These are phyloP conservation scores for Drosophila atripex DNA, from an alignment of 2,888 invertebrate genomes.

Conservation along the genomic window DNA sequence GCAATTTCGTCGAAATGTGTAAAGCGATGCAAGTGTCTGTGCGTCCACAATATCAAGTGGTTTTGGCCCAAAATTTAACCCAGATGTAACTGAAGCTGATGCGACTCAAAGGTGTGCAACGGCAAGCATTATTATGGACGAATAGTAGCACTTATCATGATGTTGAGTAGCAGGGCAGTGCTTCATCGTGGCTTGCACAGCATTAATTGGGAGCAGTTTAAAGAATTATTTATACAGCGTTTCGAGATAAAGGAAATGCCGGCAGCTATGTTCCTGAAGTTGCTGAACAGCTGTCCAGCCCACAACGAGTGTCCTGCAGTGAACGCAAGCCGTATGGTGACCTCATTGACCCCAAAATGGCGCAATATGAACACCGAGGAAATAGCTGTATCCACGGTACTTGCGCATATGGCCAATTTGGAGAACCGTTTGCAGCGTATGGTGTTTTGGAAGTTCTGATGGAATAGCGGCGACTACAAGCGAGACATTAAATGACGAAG, in stretches of 20 bases:
- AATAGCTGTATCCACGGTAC: no score
- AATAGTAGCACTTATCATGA: conserved; percentile 3
- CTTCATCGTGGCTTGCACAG: conserved; percentile 3
- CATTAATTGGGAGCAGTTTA: conserved; percentile 21
- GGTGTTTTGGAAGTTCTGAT: conserved; percentile 3
- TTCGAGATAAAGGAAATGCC: conserved; percentile 20
- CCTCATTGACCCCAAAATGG: conserved; percentile 11
- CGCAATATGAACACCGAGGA: conserved; percentile 10
- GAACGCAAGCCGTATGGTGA: conserved; percentile 2
- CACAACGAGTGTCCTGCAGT: not conserved
- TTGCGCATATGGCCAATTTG: conserved; percentile 1
- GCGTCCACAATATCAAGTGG: conserved; percentile 15
- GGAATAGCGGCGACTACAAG: not conserved
- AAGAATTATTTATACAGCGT: no score
- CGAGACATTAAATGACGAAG: not conserved
- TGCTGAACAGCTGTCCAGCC: conserved; percentile 1
- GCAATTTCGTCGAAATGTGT: conserved; percentile 2
- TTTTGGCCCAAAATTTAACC: conserved; percentile 16
- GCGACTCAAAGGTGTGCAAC: conserved; percentile 20
- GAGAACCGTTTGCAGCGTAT: conserved; percentile 2
- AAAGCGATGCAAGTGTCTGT: conserved; percentile 2
- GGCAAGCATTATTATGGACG: conserved; percentile 18
- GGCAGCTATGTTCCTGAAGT: not conserved
- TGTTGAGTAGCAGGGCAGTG: conserved; percentile 2
- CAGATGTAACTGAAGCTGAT: conserved; percentile 11